phyloP scores from a whole-genome alignment of 1,140 invertebrate genomes.

The Rhagoletis pomonella region DNA sequence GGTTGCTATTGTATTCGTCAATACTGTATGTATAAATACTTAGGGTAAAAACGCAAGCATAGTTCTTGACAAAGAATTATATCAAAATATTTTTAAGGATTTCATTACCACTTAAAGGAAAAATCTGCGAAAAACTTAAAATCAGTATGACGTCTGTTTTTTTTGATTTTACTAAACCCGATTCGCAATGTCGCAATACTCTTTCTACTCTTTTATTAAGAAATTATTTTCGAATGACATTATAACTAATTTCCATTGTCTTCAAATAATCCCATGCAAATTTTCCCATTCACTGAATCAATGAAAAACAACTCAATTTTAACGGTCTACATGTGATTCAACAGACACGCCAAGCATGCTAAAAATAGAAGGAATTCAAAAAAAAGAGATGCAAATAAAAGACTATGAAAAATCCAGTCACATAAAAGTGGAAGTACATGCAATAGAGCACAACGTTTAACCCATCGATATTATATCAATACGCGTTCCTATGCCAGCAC shows the following conservation, averaged over 20 bases:
- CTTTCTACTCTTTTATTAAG: background rate
- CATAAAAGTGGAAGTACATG: background rate
- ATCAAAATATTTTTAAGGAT: no score
- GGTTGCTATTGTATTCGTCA: no score
- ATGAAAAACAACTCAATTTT: background rate
- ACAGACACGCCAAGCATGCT: background rate
- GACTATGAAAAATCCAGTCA: background rate
- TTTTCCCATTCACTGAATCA: no score
- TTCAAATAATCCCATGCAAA: background rate
- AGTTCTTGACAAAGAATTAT: no score
- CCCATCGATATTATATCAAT: slow-evolving; percentile 30
- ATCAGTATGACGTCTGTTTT: no score
- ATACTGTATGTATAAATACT: no score
- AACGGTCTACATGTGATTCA: background rate
- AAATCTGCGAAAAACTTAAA: no score
- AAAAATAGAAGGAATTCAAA: background rate
- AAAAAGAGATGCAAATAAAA: background rate
- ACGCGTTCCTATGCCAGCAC: slow-evolving; percentile 1
- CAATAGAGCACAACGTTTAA: background rate
- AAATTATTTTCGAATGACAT: background rate
- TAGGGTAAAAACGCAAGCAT: no score
- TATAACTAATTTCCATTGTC: background rate
- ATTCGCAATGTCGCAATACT: no score
- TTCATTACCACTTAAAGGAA: no score
- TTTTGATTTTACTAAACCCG: no score